Base-by-base conservation (phyloP, 2,888 invertebrate genomes). In the Aphrophora alni region DNA sequence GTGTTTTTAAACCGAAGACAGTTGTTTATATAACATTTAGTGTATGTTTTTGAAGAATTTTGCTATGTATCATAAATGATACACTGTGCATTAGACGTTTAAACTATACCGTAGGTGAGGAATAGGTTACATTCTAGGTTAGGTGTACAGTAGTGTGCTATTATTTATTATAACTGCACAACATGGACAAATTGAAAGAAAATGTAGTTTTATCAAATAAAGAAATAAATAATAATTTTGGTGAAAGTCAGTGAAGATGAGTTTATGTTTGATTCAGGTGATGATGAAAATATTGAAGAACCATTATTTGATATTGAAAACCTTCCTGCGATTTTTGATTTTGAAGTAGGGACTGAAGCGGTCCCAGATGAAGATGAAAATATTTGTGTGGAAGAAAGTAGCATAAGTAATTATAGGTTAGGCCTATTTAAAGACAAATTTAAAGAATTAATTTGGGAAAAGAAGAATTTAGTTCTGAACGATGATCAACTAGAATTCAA, bases 391-490 rank as follows among this genome's bases (percentile, higher is more conserved):
- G 38, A 25, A 72, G n/a, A 72, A n/a, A 72, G 14, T 21, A 72
- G 14, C 27, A 71, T 27, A 14, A 25, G 17, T 33, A 17, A 10
- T 27, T 72, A 33, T 12, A 17, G n/a, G 10, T 28, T 72, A 21
- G 28, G 12, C 26, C 26, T 38, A 33, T 73, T 73, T 8, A 73
- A 73, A 33, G 17, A 73, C 21, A 73, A 33, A 73, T 73, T 33
- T 27, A 73, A 73, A 73, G 12, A 73, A 25, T 24, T 73, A 24
- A 38, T 73, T n/a, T 73, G 73, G 38, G 33, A 73, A 27, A 73
- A 73, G 73, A 73, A 73, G 25, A 33, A 33, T 73, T 38, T 73
- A 12, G 10, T 33, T 38, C 38, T 73, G 21, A 73, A 73, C 25
- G 73, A 73, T 38, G 73, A 27, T 73, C 21, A 24, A 24, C 28